phyloP scores from a whole-genome alignment of 1,140 invertebrate genomes.

The Telenomus remus region DNA sequence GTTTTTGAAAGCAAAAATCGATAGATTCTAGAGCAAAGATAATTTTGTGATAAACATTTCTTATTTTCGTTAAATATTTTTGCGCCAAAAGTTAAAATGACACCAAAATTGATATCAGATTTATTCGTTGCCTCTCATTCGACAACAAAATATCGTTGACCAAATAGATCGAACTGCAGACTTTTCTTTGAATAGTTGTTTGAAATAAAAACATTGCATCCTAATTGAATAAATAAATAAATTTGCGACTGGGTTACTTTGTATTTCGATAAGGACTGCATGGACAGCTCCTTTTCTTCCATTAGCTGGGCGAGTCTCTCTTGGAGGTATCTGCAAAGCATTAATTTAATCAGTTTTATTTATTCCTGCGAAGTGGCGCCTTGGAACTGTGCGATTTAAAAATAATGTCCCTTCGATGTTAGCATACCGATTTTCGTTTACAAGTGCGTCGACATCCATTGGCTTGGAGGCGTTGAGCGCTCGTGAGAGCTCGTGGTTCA shows the following conservation, averaged over 20 bases:
- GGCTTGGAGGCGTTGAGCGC: conserved; percentile 79
- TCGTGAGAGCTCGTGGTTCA: conserved; percentile 88
- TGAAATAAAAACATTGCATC: no score
- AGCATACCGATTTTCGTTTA: conserved; percentile 85
- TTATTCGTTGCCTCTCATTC: no score
- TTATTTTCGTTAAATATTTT: no score
- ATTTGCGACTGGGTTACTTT: conserved; percentile 76
- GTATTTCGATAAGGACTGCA: conserved; percentile 82
- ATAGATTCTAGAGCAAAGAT: no score
- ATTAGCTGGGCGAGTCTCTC: conserved; percentile 87
- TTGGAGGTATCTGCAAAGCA: conserved; percentile 80
- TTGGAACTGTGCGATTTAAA: neutral
- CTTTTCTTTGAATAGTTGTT: no score
- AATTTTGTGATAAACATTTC: no score
- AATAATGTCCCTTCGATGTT: neutral
- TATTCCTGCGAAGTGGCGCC: neutral
- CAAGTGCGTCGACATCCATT: conserved; percentile 87
- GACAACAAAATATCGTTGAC: no score
- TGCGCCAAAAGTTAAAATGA: no score
- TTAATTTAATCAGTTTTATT: conserved; percentile 9
- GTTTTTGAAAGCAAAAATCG: no score
- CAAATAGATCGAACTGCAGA: no score
- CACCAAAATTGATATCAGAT: no score
- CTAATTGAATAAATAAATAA: no score
- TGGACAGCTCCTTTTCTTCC: conserved; percentile 86